Evolutionary conservation across 2,888 invertebrate genomes (phyloP).

Genomic region (Plebejus anna): DNA sequence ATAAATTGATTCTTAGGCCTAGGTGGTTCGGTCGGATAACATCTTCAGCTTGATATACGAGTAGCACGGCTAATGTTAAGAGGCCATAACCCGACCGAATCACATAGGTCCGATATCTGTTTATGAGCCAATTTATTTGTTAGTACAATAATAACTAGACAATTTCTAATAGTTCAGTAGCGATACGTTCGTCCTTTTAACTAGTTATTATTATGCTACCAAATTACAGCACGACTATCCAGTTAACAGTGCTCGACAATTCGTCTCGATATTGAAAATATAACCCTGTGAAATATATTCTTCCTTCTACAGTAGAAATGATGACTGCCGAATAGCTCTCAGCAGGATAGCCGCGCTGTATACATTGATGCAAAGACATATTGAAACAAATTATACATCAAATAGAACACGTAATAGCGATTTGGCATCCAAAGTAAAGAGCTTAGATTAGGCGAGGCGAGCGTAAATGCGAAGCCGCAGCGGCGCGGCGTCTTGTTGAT

Average conservation of each 20-base stretch:
- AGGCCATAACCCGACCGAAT: background rate
- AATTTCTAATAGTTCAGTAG: background rate
- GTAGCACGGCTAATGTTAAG: background rate
- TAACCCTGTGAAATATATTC: background rate
- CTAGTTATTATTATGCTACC: background rate
- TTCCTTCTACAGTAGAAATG: background rate
- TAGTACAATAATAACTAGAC: conserved; percentile 5
- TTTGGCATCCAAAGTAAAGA: conserved; percentile 76
- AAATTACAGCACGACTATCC: background rate
- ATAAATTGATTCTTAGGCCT: background rate
- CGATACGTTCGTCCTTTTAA: background rate
- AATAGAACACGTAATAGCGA: conserved; percentile 42
- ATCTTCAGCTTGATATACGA: background rate
- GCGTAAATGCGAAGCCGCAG: conserved; percentile 64
- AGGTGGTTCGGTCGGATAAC: background rate
- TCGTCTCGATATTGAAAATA: background rate
- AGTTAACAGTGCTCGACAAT: background rate
- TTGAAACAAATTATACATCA: conserved; percentile 61
- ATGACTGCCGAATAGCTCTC: background rate
- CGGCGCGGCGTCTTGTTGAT: conserved; percentile 38
- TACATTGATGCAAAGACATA: conserved; percentile 51
- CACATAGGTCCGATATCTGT: background rate
- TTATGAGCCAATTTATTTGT: background rate
- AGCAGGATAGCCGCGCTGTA: background rate
- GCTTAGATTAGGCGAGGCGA: conserved; percentile 60